Conservation (phyloP, 2,888 invertebrate genomes). For the Galerucella calmariensis region DNA sequence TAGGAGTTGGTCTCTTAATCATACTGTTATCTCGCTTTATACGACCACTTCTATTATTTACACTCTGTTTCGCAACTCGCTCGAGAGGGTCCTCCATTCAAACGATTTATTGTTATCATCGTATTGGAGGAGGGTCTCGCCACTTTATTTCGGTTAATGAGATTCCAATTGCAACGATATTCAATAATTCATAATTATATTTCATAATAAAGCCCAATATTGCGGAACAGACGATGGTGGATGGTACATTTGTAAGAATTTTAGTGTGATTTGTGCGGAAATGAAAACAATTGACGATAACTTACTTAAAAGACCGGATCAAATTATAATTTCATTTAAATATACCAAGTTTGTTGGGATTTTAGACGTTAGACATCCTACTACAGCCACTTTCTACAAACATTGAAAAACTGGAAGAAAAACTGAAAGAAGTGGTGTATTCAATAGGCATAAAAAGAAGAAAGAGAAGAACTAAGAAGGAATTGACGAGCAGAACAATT, state of each 20-base stretch:
- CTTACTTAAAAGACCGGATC: no score
- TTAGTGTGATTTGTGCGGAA: neutral
- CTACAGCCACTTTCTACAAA: no score
- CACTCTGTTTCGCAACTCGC: conserved; percentile 54
- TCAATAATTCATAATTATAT: conserved; percentile 37
- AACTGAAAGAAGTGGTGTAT: no score
- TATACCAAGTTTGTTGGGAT: no score
- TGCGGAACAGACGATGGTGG: conserved; percentile 1
- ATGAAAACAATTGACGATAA: conserved; percentile 3
- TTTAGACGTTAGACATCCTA: no score
- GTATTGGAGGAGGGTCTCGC: conserved; percentile 49
- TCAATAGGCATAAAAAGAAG: no score
- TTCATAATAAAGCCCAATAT: conserved; percentile 22
- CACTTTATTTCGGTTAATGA: conserved; percentile 57
- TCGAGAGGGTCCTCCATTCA: conserved; percentile 58
- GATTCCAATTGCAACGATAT: conserved; percentile 48
- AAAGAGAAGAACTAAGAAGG: no score
- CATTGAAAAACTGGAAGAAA: no score
- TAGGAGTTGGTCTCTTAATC: conserved; percentile 59
- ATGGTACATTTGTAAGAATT: neutral
- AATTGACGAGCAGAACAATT: no score
- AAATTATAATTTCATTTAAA: no score
- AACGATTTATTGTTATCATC: conserved; percentile 60
- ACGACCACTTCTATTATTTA: conserved; percentile 61
- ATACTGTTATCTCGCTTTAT: conserved; percentile 61